These are phyloP conservation scores for Proctacanthus coquilletti DNA, from an alignment of 1,140 invertebrate genomes.

Conservation along the genomic window DNA sequence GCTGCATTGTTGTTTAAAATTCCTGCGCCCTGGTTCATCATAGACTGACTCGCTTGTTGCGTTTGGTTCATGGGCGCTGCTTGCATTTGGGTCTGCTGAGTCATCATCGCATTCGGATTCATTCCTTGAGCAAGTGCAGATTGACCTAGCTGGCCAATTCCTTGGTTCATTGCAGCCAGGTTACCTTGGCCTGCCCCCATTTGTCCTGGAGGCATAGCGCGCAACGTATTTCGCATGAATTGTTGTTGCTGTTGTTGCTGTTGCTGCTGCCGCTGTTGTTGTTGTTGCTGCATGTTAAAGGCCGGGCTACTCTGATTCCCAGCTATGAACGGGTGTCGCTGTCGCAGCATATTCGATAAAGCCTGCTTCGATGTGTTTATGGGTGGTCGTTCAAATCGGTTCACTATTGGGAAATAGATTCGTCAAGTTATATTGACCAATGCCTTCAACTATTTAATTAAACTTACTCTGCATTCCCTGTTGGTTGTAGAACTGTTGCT, in stretches of 20 bases:
- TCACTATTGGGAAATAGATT: conserved; percentile 30
- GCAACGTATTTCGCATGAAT: conserved; percentile 27
- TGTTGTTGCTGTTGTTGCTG: conserved; percentile 22
- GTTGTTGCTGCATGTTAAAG: conserved; percentile 36
- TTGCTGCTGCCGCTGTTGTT: conserved; percentile 22
- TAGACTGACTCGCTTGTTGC: conserved; percentile 25
- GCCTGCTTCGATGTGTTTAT: conserved; percentile 69
- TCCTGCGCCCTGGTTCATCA: conserved; percentile 12
- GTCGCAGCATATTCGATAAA: conserved; percentile 67
- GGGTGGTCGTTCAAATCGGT: conserved; percentile 48
- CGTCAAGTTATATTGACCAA: conserved; percentile 2
- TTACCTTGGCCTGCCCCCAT: conserved; percentile 17
- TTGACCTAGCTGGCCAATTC: conserved; percentile 32
- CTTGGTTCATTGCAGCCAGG: conserved; percentile 34
- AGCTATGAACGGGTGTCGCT: conserved; percentile 39
- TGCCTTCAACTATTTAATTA: neutral
- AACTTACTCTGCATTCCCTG: conserved; percentile 19
- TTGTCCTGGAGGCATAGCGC: conserved; percentile 29
- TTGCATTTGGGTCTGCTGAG: conserved; percentile 31
- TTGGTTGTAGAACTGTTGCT: conserved; percentile 17
- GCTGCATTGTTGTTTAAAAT: conserved; percentile 7
- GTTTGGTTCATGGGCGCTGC: conserved; percentile 35
- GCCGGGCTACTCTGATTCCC: conserved; percentile 28
- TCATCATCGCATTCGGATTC: conserved; percentile 25
- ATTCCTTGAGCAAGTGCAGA: conserved; percentile 11